A percentile compares a stretch with the other conserved stretches of the same genome.
Evolutionary conservation across 2,797 vertebrate genomes (phyloP).

Genomic region (Heterohyrax brucei): DNA sequence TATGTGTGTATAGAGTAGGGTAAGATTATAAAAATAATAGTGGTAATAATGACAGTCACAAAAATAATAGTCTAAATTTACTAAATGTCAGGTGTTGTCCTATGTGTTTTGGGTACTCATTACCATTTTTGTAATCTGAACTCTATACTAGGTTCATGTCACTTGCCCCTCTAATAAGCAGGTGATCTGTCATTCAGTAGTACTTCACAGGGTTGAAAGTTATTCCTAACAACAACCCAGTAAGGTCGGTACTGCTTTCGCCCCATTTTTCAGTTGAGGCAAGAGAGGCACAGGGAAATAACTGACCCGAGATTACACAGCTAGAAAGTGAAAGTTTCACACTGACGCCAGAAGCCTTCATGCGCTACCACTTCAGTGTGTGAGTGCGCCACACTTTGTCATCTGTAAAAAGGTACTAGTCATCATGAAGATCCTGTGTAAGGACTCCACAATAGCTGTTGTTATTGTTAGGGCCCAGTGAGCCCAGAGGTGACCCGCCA

Average conservation of each 20-base stretch:
- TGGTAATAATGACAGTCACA: background rate
- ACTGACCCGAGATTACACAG: background rate
- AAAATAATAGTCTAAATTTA: background rate
- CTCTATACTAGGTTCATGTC: background rate
- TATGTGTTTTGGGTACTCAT: background rate
- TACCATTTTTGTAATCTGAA: background rate
- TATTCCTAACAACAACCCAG: background rate
- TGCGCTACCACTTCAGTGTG: background rate
- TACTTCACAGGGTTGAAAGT: background rate
- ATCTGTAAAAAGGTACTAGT: background rate
- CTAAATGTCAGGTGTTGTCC: background rate
- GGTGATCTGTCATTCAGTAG: background rate
- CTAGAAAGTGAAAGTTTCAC: background rate
- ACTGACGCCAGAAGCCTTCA: background rate
- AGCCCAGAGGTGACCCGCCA: too few species aligned
- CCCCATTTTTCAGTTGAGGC: background rate
- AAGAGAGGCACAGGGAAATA: conserved; percentile 27
- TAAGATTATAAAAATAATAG: background rate
- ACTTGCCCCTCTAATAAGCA: background rate
- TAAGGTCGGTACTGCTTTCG: background rate
- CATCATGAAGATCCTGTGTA: background rate
- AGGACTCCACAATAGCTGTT: background rate
- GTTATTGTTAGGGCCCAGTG: too few species aligned
- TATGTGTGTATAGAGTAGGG: background rate
- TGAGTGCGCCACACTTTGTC: background rate